phyloP scores from a whole-genome alignment of 2,888 invertebrate species.

The Ditula angustiorana region DNA sequence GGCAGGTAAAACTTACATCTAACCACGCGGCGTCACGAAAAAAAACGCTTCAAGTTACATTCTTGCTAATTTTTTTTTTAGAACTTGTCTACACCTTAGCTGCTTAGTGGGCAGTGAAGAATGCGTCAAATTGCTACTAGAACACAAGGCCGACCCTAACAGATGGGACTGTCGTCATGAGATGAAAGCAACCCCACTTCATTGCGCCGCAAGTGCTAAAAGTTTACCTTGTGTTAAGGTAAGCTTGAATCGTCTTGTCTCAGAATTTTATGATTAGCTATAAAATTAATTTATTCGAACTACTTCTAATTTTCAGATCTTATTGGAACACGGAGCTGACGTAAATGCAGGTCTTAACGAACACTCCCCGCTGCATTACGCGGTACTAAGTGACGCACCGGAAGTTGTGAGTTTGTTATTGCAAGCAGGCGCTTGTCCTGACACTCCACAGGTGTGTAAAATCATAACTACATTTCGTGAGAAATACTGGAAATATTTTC shows the following conservation, averaged over 20 bases:
- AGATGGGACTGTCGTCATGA: slow-evolving; percentile 89
- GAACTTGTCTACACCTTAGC: slow-evolving; percentile 89
- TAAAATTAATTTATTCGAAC: background rate
- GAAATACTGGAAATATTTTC: background rate
- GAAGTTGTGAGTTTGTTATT: slow-evolving; percentile 91
- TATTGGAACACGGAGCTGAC: slow-evolving; percentile 91
- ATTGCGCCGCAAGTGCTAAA: slow-evolving; percentile 90
- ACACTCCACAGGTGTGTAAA: slow-evolving; percentile 89
- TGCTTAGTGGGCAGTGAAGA: slow-evolving; percentile 90
- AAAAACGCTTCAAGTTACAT: background rate
- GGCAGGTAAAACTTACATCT: slow-evolving; percentile 85
- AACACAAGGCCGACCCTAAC: slow-evolving; percentile 88
- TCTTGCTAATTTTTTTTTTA: slow-evolving; percentile 47
- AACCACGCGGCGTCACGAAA: background rate
- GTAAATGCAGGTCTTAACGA: slow-evolving; percentile 90
- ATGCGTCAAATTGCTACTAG: slow-evolving; percentile 89
- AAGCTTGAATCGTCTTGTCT: slow-evolving; percentile 52
- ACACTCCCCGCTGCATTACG: slow-evolving; percentile 93
- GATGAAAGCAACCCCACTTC: slow-evolving; percentile 90
- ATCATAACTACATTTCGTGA: background rate
- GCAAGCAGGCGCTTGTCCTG: slow-evolving; percentile 92
- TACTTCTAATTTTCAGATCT: slow-evolving; percentile 70
- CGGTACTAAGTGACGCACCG: slow-evolving; percentile 90
- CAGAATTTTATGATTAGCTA: background rate
- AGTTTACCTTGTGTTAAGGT: slow-evolving; percentile 87